Evolutionary conservation across 2,888 invertebrate genomes (phyloP).

Genomic region (Hydropsyche betteni): DNA sequence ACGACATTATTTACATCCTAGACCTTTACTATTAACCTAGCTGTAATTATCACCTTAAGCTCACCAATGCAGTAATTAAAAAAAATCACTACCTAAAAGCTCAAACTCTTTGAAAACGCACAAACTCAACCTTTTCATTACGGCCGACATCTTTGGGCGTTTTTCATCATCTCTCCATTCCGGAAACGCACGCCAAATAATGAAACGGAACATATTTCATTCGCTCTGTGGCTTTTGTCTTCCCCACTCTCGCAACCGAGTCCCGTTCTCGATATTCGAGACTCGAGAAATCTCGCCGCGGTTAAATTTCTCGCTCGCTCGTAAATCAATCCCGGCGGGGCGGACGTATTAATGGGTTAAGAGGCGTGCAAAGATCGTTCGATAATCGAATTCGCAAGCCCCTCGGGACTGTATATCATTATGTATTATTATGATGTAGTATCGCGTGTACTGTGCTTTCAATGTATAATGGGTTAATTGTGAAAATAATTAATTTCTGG

Average conservation of each 20-base stretch:
- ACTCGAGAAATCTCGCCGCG: no score
- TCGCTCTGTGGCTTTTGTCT: slow-evolving; percentile 25
- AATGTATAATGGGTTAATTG: not conserved
- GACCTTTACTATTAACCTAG: no score
- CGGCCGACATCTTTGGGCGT: not conserved
- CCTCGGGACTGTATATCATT: not conserved
- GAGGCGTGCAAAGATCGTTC: slow-evolving; percentile 29
- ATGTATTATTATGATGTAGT: not conserved
- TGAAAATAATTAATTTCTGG: not conserved
- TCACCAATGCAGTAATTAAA: not conserved
- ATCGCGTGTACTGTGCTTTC: not conserved
- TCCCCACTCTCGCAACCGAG: not conserved
- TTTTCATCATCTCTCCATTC: slow-evolving; percentile 28
- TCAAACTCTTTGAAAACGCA: not conserved
- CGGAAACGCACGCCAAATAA: slow-evolving; percentile 20
- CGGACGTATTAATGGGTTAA: slow-evolving; percentile 32
- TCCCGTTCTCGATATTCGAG: no score
- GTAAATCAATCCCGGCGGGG: slow-evolving; percentile 18
- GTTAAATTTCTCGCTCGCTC: not conserved
- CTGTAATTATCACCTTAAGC: no score
- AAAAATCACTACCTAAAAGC: not conserved
- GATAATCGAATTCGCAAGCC: slow-evolving; percentile 20
- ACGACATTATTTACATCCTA: no score
- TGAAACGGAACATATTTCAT: slow-evolving; percentile 29
- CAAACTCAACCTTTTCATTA: not conserved